Conservation (phyloP, 1,140 invertebrate species). For the Amphibalanus amphitrite region DNA sequence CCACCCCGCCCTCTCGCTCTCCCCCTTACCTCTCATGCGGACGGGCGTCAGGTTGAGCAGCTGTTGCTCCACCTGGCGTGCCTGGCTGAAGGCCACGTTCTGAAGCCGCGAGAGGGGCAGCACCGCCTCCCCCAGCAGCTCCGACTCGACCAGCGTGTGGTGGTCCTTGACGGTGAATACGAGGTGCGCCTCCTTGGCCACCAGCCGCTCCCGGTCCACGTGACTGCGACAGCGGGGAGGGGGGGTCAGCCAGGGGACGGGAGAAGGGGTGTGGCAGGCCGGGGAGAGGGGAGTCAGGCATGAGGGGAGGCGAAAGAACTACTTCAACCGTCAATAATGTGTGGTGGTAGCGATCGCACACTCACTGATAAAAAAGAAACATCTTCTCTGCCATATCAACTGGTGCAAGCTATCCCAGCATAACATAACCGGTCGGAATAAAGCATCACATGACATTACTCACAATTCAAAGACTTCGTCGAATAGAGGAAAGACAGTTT, state of each 20-base stretch:
- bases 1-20: too few species aligned
- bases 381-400: background rate
- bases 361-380: background rate
- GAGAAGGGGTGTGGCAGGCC: background rate
- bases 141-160: background rate
- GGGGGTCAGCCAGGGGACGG: too few species aligned
- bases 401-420: background rate
- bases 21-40: too few species aligned
- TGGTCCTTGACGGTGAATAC: background rate
- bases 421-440: background rate
- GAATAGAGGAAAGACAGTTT: background rate
- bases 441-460: background rate
- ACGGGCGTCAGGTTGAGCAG: background rate
- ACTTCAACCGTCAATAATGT: background rate
- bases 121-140: background rate
- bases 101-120: background rate
- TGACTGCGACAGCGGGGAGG: background rate
- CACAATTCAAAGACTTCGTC: slow-evolving; percentile 1
- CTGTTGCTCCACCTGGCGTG: background rate
- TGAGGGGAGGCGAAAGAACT: background rate
- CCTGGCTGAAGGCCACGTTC: background rate
- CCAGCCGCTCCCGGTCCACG: background rate
- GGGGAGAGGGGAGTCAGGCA: background rate
- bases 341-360: background rate
- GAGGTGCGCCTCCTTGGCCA: background rate